Percentiles rank a stretch among this genome's conserved stretches.
Conservation (phyloP, 2,888 invertebrate species). For the Onthophagus sagittarius region DNA sequence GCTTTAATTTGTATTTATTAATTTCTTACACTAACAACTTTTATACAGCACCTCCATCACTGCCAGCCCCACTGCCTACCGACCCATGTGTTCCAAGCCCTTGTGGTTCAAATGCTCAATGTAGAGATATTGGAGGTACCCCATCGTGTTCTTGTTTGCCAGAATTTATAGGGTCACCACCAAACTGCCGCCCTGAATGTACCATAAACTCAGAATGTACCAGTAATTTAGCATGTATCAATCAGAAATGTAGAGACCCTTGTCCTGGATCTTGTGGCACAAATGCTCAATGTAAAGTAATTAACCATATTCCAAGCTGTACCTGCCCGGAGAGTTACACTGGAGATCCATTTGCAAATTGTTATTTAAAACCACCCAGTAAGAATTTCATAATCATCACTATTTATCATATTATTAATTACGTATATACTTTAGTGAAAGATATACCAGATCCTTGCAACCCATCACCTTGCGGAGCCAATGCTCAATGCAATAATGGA, state of each 20-base stretch:
- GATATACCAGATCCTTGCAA: conserved; percentile 48
- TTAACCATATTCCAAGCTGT: conserved; percentile 68
- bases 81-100: conserved; percentile 71
- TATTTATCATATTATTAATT: conserved; percentile 25
- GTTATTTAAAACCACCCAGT: conserved; percentile 49
- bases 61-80: conserved; percentile 40
- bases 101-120: conserved; percentile 75
- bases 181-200: conserved; percentile 65
- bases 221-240: conserved; percentile 55
- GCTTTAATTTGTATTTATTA: conserved; percentile 5
- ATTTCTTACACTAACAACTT: not conserved
- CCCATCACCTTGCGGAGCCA: conserved; percentile 65
- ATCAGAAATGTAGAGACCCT: conserved; percentile 57
- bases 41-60: conserved; percentile 29
- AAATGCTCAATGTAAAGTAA: conserved; percentile 60
- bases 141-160: conserved; percentile 62
- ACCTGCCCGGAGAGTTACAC: conserved; percentile 59
- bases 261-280: conserved; percentile 64
- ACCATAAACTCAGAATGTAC: conserved; percentile 60
- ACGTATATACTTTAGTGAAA: not conserved
- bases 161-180: conserved; percentile 59
- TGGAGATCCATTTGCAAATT: conserved; percentile 61
- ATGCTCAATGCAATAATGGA: conserved; percentile 66
- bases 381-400: conserved; percentile 29
- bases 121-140: conserved; percentile 56